Conservation (phyloP, 2,888 invertebrate species). For the Formica aserva region DNA sequence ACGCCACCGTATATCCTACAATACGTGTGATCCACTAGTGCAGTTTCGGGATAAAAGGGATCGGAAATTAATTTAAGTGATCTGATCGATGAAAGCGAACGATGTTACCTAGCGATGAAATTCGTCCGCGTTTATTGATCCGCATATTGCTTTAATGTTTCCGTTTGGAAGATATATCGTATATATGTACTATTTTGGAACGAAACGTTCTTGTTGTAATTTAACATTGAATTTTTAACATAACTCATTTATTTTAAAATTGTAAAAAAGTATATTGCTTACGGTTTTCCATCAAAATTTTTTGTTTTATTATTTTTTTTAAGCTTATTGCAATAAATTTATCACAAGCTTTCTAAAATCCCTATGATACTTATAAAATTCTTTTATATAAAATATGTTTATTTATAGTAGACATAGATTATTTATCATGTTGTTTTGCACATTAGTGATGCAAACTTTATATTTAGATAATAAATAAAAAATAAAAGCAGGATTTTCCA, state of each 20-base stretch:
- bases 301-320: not conserved
- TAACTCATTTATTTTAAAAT: not conserved
- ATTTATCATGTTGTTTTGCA: not conserved
- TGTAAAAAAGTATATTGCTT: not conserved
- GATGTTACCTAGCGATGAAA: conserved; percentile 32
- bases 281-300: not conserved
- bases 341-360: not conserved
- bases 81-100: conserved; percentile 25
- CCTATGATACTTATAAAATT: not conserved
- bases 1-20: conserved; percentile 10
- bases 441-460: not conserved
- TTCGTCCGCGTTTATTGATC: conserved; percentile 15
- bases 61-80: conserved; percentile 54
- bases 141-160: conserved; percentile 32
- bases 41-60: conserved; percentile 41
- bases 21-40: conserved; percentile 28
- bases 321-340: not conserved
- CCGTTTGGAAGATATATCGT: not conserved
- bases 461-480: not conserved
- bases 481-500: not conserved
- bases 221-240: conserved; percentile 17
- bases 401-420: not conserved
- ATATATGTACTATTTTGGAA: not conserved
- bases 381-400: not conserved
- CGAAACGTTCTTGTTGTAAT: conserved; percentile 16